Percentiles rank a stretch among this genome's conserved stretches.
Conservation (phyloP, 2,797 vertebrate genomes). For the Manis pentadactyla region DNA sequence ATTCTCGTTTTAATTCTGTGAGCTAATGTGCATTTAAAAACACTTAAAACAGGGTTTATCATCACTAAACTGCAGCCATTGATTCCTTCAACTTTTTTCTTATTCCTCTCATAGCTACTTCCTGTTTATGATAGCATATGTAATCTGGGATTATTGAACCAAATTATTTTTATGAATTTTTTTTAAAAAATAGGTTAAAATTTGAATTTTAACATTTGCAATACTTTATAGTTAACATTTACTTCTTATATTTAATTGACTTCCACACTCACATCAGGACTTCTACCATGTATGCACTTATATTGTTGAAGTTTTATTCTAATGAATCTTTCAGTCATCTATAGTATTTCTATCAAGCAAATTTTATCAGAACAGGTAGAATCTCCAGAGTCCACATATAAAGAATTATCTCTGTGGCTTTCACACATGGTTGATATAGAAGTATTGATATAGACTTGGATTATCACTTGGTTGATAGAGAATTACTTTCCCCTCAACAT, state of each 20-base stretch:
- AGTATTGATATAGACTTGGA: neutral
- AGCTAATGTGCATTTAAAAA: neutral
- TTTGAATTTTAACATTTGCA: neutral
- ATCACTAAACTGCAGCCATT: neutral
- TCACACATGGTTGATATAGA: neutral
- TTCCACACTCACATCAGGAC: neutral
- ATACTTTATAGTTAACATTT: neutral
- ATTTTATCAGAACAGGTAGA: neutral
- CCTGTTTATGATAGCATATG: neutral
- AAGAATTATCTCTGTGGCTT: neutral
- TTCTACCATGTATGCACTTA: neutral
- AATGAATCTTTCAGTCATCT: neutral
- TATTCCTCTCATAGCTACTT: neutral
- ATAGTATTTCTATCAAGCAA: neutral
- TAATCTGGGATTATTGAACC: neutral
- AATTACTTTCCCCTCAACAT: neutral
- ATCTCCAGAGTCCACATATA: neutral
- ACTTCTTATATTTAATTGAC: neutral
- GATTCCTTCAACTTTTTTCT: neutral
- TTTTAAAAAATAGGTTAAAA: neutral
- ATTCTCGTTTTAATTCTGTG: neutral
- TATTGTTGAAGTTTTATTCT: neutral
- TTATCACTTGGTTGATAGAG: neutral
- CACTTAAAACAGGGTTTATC: neutral
- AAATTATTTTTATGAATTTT: neutral